Evolutionary conservation across 2,797 vertebrate species (phyloP), one percentile per base, ranked within the genome.

Genomic region (Manis crassicaudata): DNA sequence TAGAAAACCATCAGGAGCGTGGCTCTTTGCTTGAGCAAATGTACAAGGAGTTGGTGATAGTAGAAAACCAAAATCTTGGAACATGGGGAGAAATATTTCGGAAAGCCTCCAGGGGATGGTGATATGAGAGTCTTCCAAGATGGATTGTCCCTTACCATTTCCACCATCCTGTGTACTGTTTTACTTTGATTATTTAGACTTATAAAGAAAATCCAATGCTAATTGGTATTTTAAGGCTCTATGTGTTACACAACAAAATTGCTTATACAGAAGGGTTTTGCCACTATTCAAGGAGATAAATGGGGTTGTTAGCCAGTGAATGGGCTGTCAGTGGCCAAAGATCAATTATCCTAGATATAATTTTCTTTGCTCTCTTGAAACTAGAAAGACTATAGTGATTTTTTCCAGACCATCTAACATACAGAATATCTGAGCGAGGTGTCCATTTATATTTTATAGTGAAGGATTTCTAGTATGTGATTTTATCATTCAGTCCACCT

Each of bases 211-310:
- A 92, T 58, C 9, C 43, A 90, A 88, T 94, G 79, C 21, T 90
- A 90, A 90, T 18, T 92, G 72, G 81, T 94, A 76, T 76, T 91
- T 93, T 95, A 79, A 86, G 50, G 50, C 32, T 27, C 63, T 50
- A 8, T 43, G 73, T 92, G 62, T 84, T 79, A 68, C 29, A 77
- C 76, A 68, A 43, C 52, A 81, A 81, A 95, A 93, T 94, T 97
- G 29, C 90, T 94, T 97, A 35, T 95, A 65, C 63, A 87, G 23
- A 93, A 90, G 93, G 20, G 32, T 87, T 95, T 96, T 92, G 77
- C 27, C 32, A 92, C 52, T 40, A 79, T 75, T 37, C 65, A 77
- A 20, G 50, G 62, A 92, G 81, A 83, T 50, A 90, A 21, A 62
- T 76, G 27, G 27, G 21, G 37, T 91, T 95, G 54, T 94, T 90